Conservation (phyloP, 2,888 invertebrate species). For the Eremobia ochroleuca region DNA sequence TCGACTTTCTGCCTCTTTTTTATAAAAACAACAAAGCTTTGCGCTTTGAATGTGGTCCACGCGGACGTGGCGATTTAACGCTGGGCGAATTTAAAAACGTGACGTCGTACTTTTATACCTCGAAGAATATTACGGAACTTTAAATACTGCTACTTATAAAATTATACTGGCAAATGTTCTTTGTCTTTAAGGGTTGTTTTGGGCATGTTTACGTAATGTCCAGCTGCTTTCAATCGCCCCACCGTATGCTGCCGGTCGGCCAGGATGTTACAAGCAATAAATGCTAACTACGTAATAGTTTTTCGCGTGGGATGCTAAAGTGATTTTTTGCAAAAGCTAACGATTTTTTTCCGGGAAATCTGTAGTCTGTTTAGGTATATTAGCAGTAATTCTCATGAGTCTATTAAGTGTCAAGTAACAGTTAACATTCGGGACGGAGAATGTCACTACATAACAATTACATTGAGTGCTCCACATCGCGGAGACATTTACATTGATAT, state of each 20-base stretch:
- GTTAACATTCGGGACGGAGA: conserved; percentile 34
- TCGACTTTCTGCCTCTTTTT: conserved; percentile 65
- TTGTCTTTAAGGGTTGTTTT: conserved; percentile 44
- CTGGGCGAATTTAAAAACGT: conserved; percentile 62
- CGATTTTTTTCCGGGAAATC: conserved; percentile 50
- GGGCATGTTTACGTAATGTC: conserved; percentile 40
- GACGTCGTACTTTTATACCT: conserved; percentile 49
- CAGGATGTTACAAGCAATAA: conserved; percentile 63
- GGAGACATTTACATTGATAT: conserved; percentile 58
- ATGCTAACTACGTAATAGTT: conserved; percentile 61
- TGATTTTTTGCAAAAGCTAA: conserved; percentile 33
- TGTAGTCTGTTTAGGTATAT: conserved; percentile 46
- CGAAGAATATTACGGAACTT: conserved; percentile 48
- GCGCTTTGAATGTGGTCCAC: conserved; percentile 64
- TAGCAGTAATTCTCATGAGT: conserved; percentile 24
- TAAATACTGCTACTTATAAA: conserved; percentile 52
- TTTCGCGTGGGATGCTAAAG: conserved; percentile 20
- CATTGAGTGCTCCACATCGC: conserved; percentile 50
- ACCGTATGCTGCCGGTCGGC: conserved; percentile 48
- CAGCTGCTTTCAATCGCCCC: conserved; percentile 34
- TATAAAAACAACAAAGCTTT: conserved; percentile 66
- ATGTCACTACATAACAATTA: conserved; percentile 56
- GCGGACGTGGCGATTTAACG: conserved; percentile 64
- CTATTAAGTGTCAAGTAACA: conserved; percentile 43
- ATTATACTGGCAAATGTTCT: conserved; percentile 37